A percentile compares a stretch with the other conserved stretches of the same genome.
These are phyloP conservation scores for Gnathonemus echidnorhynchus DNA, from an alignment of 2,113 vertebrate species.

Conservation along the genomic window DNA sequence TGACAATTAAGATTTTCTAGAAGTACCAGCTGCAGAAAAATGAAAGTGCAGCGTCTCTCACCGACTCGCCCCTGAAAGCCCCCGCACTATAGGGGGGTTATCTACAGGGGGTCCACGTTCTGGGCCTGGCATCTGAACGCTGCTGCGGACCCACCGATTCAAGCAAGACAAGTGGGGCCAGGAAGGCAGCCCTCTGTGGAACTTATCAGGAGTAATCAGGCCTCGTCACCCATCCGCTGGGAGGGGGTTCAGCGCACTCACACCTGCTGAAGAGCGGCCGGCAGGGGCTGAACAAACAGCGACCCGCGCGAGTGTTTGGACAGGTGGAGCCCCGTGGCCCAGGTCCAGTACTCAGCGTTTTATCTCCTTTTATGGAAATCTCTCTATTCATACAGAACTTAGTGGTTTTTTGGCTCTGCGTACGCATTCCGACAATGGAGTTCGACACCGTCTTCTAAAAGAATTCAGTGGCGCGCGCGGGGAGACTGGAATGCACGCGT, in stretches of 20 bases:
- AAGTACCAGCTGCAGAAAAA: background rate
- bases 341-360: background rate
- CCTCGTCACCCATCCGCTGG: background rate
- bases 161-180: background rate
- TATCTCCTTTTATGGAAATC: slow-evolving; percentile 35
- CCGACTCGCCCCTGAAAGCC: background rate
- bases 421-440: slow-evolving; percentile 33
- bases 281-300: slow-evolving; percentile 30
- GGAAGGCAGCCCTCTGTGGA: background rate
- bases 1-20: background rate
- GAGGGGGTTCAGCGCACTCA: background rate
- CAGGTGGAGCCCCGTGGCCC: slow-evolving; percentile 38
- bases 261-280: background rate
- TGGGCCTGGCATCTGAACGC: background rate
- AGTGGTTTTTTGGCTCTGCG: slow-evolving; percentile 22
- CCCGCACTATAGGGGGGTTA: background rate
- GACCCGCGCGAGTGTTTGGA: slow-evolving; percentile 45
- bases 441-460: background rate
- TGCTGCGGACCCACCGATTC: background rate
- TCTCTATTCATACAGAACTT: slow-evolving; percentile 40
- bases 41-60: background rate
- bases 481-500: background rate
- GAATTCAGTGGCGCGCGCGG: background rate
- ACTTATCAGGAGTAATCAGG: background rate
- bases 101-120: background rate